Conservation (phyloP, 2,113 vertebrate genomes). For the Urocynchramus pylzowi region DNA sequence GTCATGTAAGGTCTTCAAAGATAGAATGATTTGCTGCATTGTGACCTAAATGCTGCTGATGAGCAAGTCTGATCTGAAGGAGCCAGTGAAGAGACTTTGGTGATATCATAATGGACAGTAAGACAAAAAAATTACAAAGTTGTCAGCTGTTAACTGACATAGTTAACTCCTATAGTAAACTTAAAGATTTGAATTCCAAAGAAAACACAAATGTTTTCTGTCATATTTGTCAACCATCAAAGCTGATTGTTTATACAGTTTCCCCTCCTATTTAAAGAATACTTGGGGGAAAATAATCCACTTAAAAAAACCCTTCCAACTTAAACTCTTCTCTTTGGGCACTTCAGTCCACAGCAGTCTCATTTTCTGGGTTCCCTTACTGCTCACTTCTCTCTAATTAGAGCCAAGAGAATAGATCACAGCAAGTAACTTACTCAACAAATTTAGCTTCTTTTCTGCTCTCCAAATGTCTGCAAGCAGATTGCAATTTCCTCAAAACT, state of each 20-base stretch:
- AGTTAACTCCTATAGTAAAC: neutral
- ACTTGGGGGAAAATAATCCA: neutral
- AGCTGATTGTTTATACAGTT: neutral
- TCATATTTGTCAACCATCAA: neutral
- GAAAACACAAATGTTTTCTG: conserved; percentile 7
- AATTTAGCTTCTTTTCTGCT: conserved; percentile 65
- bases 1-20: neutral
- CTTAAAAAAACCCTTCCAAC: neutral
- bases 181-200: neutral
- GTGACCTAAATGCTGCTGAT: neutral
- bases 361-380: conserved; percentile 57
- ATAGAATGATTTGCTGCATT: neutral
- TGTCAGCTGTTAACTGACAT: neutral
- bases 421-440: conserved; percentile 65
- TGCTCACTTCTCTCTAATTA: conserved; percentile 61
- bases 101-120: neutral
- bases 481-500: conserved; percentile 71
- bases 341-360: conserved; percentile 47
- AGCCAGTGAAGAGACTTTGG: neutral
- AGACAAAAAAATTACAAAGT: neutral
- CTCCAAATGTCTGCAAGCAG: conserved; percentile 67
- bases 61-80: neutral
- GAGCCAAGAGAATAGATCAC: conserved; percentile 67
- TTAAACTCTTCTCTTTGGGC: conserved; percentile 35
- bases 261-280: neutral